Percentiles rank a stretch among this genome's conserved stretches.
These are phyloP conservation scores for Lasioglossum morio DNA, from an alignment of 2,888 invertebrate genomes.

Conservation along the genomic window DNA sequence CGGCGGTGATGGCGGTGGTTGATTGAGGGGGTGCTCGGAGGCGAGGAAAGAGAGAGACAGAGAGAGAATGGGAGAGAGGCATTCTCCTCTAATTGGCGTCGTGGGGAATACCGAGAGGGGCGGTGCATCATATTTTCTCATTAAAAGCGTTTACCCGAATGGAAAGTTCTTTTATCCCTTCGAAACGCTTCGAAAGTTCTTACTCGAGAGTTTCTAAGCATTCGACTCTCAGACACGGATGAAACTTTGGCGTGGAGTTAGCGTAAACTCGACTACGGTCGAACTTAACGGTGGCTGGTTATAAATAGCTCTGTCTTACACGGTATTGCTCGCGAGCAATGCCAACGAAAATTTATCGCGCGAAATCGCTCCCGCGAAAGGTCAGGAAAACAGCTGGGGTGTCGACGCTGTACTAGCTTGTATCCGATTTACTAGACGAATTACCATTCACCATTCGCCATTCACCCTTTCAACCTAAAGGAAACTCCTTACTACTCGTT, in stretches of 20 bases:
- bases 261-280: slow-evolving; percentile 56
- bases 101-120: slow-evolving; percentile 68
- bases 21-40: slow-evolving; percentile 26
- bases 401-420: neutral
- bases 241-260: slow-evolving; percentile 64
- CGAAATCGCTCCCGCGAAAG: slow-evolving; percentile 46
- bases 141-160: slow-evolving; percentile 76
- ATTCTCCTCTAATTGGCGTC: slow-evolving; percentile 79
- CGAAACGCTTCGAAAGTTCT: slow-evolving; percentile 69
- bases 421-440: neutral
- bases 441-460: neutral
- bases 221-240: slow-evolving; percentile 54
- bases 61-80: slow-evolving; percentile 44
- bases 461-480: neutral
- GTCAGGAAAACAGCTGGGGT: slow-evolving; percentile 28
- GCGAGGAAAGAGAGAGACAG: neutral
- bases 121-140: slow-evolving; percentile 79
- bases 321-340: slow-evolving; percentile 51
- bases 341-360: slow-evolving; percentile 57
- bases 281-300: slow-evolving; percentile 68
- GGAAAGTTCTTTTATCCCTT: slow-evolving; percentile 74
- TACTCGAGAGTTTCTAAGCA: slow-evolving; percentile 67
- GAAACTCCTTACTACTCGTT: neutral
- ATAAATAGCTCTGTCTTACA: slow-evolving; percentile 64
- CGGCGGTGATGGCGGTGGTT: slow-evolving; percentile 6